Evolutionary conservation across 1,140 invertebrate species (phyloP), one percentile per base, ranked within the genome.

Genomic region (Saccostrea cuccullata): DNA sequence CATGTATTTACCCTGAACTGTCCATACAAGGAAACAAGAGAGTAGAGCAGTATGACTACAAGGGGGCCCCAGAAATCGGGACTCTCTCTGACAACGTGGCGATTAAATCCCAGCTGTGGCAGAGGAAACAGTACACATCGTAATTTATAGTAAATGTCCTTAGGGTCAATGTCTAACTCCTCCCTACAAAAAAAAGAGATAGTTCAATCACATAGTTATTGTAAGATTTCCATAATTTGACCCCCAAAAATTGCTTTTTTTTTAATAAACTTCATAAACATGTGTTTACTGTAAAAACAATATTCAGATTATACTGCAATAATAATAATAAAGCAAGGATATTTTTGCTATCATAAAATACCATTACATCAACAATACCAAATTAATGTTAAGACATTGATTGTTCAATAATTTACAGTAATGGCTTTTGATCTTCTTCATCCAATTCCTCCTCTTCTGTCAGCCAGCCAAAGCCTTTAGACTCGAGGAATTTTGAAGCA

Each of bases 31-130:
- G 95, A 95, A 17, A 96, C 86, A 0, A 95, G 89, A 55, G 95
- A 93, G 90, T 94, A 96, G 15, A 95, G 87, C 9, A 95, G 88
- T 47, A 96, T 95, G 85, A 95, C 94, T 67, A 95, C 91, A 30
- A 96, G 92, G 17, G 95, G 95, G 55, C 95, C 95, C 95, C 95
- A 96, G 91, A 96, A 96, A 87, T 96, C 95, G 47, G 95, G 95
- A 87, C 93, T 95, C 86, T 96, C 95, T 86, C 95, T 87, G 15
- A 96, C 93, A 60, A 95, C 92, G 87, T 95, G 92, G 86, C 95
- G 85, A 87, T 95, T 95, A 83, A 95, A 94, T 17, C 94, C 95
- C 55, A 95, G 91, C 86, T 95, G 94, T 58, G 95, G 94, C n/a
- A 95, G 86, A 23, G 93, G 93, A 73, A 95, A 94, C 84, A 95